Conservation (phyloP, 2,888 invertebrate genomes). For the Parelbella ahira region DNA sequence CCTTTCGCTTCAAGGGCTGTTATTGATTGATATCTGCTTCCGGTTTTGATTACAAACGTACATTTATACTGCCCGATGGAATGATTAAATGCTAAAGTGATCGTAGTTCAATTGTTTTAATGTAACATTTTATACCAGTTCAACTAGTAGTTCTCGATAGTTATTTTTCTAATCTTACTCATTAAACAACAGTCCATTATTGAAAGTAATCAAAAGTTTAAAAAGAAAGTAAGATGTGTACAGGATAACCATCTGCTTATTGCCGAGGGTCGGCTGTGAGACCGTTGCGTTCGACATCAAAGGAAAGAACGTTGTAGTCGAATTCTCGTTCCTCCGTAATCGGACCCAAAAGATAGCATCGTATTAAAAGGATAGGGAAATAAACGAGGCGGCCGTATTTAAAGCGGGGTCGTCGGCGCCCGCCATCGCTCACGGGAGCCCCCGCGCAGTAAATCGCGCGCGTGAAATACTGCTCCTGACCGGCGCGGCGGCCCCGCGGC, state of each 20-base stretch:
- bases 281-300: constrained; percentile 36
- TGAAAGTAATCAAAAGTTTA: no score
- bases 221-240: no score
- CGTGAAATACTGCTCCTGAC: constrained; percentile 40
- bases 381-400: constrained; percentile 49
- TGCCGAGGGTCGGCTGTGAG: no score
- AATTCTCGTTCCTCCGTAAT: constrained; percentile 43
- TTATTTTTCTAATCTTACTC: no score
- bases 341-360: constrained; percentile 64
- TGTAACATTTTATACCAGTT: no score
- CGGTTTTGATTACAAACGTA: constrained; percentile 14
- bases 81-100: no score
- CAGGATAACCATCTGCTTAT: no score
- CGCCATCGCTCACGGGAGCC: constrained; percentile 41
- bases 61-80: constrained; percentile 3
- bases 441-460: constrained; percentile 56
- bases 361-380: constrained; percentile 59
- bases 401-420: constrained; percentile 33
- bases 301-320: constrained; percentile 37
- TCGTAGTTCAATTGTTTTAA: no score
- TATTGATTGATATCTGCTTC: constrained; percentile 18
- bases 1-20: not conserved
- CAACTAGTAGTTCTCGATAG: no score
- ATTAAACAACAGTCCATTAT: no score
- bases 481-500: constrained; percentile 28